Conservation (phyloP, 1,140 invertebrate genomes). For the Procambarus virginalis region DNA sequence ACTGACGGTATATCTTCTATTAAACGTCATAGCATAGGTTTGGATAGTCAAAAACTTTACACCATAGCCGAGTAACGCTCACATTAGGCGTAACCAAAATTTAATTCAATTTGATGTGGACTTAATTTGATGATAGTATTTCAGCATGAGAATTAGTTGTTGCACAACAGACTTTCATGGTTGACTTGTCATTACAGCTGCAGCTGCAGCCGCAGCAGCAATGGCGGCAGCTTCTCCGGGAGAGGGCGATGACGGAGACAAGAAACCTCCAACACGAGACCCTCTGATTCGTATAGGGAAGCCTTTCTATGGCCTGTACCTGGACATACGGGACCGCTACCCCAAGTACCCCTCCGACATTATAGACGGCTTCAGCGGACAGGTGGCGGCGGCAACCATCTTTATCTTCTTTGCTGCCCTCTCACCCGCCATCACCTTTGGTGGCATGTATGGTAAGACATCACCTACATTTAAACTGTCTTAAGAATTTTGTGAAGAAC, state of each 20-base stretch:
- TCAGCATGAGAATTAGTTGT: no score
- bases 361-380: slow-evolving; percentile 88
- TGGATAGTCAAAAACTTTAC: no score
- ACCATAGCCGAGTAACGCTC: no score
- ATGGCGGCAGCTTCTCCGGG: slow-evolving; percentile 1
- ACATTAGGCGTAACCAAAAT: no score
- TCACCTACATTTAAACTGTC: no score
- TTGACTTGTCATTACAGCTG: no score
- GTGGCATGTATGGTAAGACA: slow-evolving; percentile 85
- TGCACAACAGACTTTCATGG: no score
- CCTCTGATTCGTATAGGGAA: slow-evolving; percentile 84
- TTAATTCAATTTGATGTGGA: no score
- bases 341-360: slow-evolving; percentile 91
- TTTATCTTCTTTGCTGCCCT: slow-evolving; percentile 98
- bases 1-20: no score
- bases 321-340: slow-evolving; percentile 90
- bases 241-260: slow-evolving; percentile 46
- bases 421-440: slow-evolving; percentile 95
- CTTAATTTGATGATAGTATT: no score
- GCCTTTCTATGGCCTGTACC: slow-evolving; percentile 89
- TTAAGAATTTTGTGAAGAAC: no score
- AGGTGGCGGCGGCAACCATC: slow-evolving; percentile 90
- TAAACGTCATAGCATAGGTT: no score
- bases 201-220: background rate
- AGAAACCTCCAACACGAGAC: slow-evolving; percentile 56